Evolutionary conservation across 2,113 vertebrate genomes (phyloP), one percentile per base, ranked within the genome.

Genomic region (Pangasianodon gigas): DNA sequence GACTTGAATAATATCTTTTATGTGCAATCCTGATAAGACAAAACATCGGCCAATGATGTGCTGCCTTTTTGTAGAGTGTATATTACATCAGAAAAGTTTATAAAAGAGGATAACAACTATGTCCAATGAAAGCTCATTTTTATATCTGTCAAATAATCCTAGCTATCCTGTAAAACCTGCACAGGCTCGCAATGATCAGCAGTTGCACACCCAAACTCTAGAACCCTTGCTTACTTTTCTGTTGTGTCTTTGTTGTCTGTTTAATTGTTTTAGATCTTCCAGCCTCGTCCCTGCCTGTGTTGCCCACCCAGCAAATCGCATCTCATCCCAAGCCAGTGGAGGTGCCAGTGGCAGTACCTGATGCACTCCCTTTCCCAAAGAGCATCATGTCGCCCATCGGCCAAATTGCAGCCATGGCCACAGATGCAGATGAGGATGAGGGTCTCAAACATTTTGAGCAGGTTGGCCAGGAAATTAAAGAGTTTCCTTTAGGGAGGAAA

Each of bases 361-460:
- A 94, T 84, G 84, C 91, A 52, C 89, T 95, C 75, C 79, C 94
- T 65, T 95, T 94, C 88, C 65, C 94, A 58, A 93, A 95, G 29
- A 94, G n/a, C 93, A 89, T 95, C 67, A 88, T 96, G 86, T 90
- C 94, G 77, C 91, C 93, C 48, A 93, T 95, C 46, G 82, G 94
- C 79, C 92, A 94, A 89, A 91, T 94, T 52, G 88, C 90, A 37
- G 41, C 87, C 88, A 46, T 94, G 84, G 90, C 89, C 24, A 94
- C 97, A 46, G 97, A 98, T 88, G 94, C 97, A 54, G 98, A 99
- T 95, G 98, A 99, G 93, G 98, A 99, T 88, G 98, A 99, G 92
- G 97, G 99, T 88, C 96, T 99, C 86, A 99, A 99, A 94, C 97
- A 99, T 93, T 96, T 99, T 95, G 98, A 99, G 85, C 99, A 97